Evolutionary conservation across 2,113 vertebrate genomes (phyloP), one percentile per base, ranked within the genome.

Genomic region (Grammomys dolichurus): DNA sequence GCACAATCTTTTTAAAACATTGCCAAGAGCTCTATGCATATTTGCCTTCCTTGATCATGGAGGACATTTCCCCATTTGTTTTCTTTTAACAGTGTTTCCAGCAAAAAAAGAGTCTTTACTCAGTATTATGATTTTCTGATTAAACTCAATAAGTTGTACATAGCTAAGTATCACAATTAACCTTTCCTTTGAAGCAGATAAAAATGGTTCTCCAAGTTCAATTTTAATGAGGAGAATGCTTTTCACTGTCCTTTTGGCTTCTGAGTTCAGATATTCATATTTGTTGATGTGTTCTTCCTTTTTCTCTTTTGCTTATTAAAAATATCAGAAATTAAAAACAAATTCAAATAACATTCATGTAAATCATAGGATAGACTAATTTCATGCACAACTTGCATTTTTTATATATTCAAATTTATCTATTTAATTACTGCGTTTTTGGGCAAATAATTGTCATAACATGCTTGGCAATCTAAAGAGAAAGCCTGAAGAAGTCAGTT

Each of bases 51-150:
- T 17, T 92, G 46, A 17, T 3, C 60, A 70, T 58, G 19, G 9
- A 93, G 84, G 70, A 51, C 8, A 3, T 51, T 95, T 81, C 56
- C 28, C 43, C 87, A 51, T 43, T 70, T 16, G 65, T 16, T 70
- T 69, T 73, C 43, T 87, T 95, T 93, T 65, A 90, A 77, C 26
- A 77, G 46, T 46, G 11, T 76, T 76, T 69, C 22, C 65, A 94
- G 67, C 77, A 92, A 78, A 95, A 92, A 78, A 95, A 72, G 31
- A 75, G 63, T 69, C 7, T 89, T 94, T 76, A 33, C 4, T 87
- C 63, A 76, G n/a, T 43, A 16, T 0, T 24, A 6, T 14, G 3
- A 58, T 94, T 80, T 91, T 93, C 40, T 16, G 75, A 36, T 72
- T 89, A 43, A 88, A 94, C 16, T 46, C 51, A 72, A 3, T 88